Evolutionary conservation across 2,888 invertebrate species (phyloP).

Genomic region (Lithophane leautieri): DNA sequence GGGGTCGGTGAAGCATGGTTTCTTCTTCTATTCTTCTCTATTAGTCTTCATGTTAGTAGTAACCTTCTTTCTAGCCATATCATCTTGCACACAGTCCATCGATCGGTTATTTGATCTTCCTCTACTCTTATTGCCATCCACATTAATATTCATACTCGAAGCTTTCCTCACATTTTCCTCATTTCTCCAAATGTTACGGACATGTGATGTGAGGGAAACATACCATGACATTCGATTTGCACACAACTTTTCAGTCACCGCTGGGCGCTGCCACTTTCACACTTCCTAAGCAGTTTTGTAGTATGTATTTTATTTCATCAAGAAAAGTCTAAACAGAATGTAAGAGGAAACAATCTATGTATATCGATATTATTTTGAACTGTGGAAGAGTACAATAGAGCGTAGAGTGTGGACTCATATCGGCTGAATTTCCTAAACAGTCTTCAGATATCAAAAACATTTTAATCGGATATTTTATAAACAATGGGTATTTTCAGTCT

Average conservation of each 20-base stretch:
- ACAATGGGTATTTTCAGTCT: conserved; percentile 16
- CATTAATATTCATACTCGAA: neutral
- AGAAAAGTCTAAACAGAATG: neutral
- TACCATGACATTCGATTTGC: neutral
- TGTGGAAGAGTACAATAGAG: neutral
- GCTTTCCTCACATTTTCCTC: neutral
- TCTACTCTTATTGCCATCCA: neutral
- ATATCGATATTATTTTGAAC: conserved; percentile 22
- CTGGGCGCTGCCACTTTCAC: neutral
- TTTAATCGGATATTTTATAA: conserved; percentile 34
- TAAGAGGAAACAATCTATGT: neutral
- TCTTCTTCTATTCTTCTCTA: neutral
- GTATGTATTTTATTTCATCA: neutral
- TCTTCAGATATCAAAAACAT: conserved; percentile 39
- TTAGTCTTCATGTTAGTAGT: neutral
- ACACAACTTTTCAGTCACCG: neutral
- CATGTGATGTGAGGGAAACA: too few relatives aligned
- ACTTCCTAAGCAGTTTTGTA: neutral
- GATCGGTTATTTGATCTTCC: neutral
- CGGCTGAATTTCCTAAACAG: conserved; percentile 27
- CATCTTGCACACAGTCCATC: neutral
- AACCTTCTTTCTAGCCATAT: neutral
- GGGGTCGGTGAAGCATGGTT: neutral
- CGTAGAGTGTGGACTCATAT: neutral
- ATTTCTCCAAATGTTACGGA: neutral